phyloP scores from a whole-genome alignment of 30 jellyfish, hydroid and myxozoan genomes.

The Hydractinia echinata region DNA sequence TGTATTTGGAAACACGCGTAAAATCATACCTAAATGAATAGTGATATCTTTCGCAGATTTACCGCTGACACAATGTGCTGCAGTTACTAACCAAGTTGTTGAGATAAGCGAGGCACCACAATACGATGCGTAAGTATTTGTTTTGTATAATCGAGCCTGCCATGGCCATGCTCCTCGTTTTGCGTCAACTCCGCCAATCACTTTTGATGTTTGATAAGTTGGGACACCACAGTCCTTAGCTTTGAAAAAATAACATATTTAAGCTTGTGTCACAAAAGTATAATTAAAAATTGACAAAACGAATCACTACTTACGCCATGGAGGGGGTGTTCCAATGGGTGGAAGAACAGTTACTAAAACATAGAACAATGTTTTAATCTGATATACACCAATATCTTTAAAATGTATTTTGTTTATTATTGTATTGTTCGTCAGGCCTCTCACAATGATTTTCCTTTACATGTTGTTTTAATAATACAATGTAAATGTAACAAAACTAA shows the following conservation, averaged over 20 bases:
- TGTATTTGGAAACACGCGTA: too few relatives aligned
- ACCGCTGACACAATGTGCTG: conserved; percentile 22
- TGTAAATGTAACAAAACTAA: too few relatives aligned
- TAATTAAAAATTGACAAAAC: too few relatives aligned
- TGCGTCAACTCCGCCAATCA: conserved; percentile 12
- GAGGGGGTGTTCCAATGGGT: conserved; percentile 12
- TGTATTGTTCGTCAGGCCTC: too few relatives aligned
- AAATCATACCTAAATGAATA: background rate
- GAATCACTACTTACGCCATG: conserved; percentile 3
- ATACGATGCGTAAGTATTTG: background rate
- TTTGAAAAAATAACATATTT: background rate
- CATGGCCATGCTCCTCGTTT: conserved; percentile 26
- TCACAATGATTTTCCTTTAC: too few relatives aligned
- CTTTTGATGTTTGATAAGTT: background rate
- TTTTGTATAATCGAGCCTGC: conserved; percentile 16
- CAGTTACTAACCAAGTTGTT: conserved; percentile 13
- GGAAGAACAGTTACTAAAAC: background rate
- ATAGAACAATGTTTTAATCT: too few relatives aligned
- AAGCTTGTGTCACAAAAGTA: too few relatives aligned
- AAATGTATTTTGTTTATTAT: too few relatives aligned
- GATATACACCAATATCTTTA: too few relatives aligned
- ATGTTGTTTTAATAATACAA: too few relatives aligned
- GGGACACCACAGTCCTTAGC: conserved; percentile 21
- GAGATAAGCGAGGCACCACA: conserved; percentile 24
- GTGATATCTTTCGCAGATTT: conserved; percentile 6